Evolutionary conservation across 2,113 vertebrate genomes (phyloP).

Genomic region (Gymnorhina tibicen): DNA sequence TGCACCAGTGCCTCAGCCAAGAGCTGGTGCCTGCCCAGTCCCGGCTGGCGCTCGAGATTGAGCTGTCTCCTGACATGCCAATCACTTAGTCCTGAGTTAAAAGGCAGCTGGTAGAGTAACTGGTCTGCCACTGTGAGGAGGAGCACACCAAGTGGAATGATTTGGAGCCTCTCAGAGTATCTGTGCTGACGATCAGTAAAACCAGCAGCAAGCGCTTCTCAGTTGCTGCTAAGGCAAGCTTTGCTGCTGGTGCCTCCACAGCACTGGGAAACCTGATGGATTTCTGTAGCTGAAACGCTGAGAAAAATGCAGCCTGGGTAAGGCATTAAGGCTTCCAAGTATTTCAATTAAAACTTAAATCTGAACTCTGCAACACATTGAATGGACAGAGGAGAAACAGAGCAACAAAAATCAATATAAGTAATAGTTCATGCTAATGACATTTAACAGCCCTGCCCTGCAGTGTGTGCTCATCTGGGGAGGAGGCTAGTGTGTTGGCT

Average conservation of each 20-base stretch:
- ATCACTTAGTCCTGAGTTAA: neutral
- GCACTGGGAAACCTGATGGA: neutral
- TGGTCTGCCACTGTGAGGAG: neutral
- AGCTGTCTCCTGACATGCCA: neutral
- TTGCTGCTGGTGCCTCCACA: neutral
- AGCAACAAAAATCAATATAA: slow-evolving; percentile 21
- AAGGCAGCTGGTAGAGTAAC: neutral
- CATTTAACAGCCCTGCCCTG: neutral
- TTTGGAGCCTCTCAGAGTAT: neutral
- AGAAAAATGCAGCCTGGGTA: neutral
- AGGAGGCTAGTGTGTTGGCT: neutral
- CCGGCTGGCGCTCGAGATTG: neutral
- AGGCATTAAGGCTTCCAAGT: neutral
- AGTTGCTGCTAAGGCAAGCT: neutral
- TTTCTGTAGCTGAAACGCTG: neutral
- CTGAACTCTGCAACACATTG: neutral
- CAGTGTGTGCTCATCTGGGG: neutral
- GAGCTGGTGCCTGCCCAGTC: neutral
- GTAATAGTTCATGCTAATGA: slow-evolving; percentile 33
- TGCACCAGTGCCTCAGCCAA: neutral
- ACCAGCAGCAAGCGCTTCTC: neutral
- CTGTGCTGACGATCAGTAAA: neutral
- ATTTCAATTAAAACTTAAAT: slow-evolving; percentile 36
- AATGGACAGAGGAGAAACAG: neutral
- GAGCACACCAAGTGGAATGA: neutral